A percentile compares a stretch with the other conserved stretches of the same genome.
phyloP scores from a whole-genome alignment of 2,888 invertebrate species.

The Lasioglossum figueresi region DNA sequence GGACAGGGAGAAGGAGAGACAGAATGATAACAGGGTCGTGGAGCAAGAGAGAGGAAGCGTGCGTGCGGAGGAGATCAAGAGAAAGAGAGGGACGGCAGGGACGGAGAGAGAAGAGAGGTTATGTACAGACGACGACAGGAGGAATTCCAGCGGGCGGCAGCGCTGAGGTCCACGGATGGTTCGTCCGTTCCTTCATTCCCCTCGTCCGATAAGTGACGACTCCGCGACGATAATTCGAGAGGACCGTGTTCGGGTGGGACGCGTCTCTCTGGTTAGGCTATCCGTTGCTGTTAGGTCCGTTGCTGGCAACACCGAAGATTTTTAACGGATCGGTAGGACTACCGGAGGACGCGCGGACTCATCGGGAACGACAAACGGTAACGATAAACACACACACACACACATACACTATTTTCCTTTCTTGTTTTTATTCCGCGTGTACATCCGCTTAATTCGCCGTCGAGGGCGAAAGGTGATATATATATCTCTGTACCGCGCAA shows the following conservation, averaged over 20 bases:
- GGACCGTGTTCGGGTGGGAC: conserved; percentile 60
- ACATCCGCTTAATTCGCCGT: conserved; percentile 1
- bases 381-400: conserved; percentile 13
- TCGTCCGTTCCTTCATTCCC: conserved; percentile 60
- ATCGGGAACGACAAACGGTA: conserved; percentile 16
- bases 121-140: conserved; percentile 59
- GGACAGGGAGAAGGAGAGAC: conserved; percentile 20
- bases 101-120: conserved; percentile 40
- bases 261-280: conserved; percentile 37
- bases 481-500: not conserved
- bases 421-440: not conserved
- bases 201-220: conserved; percentile 55
- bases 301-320: conserved; percentile 6
- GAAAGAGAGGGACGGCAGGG: conserved; percentile 27
- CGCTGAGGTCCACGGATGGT: conserved; percentile 60
- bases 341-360: not conserved
- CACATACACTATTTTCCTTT: not conserved
- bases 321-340: conserved; percentile 6
- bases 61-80: conserved; percentile 5
- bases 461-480: not conserved
- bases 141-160: conserved; percentile 63
- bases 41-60: conserved; percentile 14
- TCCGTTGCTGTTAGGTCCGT: conserved; percentile 30
- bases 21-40: conserved; percentile 33
- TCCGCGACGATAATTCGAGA: conserved; percentile 60